Base-by-base conservation (phyloP, 1,140 invertebrate species). In the Sminthurides bifidus region DNA sequence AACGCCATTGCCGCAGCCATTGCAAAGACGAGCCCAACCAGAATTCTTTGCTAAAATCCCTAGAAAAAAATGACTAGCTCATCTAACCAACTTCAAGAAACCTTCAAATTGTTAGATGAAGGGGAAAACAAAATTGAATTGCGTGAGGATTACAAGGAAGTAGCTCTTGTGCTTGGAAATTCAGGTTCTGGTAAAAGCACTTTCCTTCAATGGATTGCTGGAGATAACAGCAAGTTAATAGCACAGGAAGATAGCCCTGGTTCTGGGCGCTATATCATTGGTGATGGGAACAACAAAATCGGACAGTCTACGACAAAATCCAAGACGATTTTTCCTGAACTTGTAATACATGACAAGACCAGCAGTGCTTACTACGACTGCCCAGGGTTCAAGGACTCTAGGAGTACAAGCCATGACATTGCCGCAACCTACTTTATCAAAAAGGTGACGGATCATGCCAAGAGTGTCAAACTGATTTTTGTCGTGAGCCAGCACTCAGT, bases 141-240 rank as follows among this genome's bases (percentile, higher is more conserved):
- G 6, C 10, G 21, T 6, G 6, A 6, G 15, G 24, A 19, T 6
- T 23, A 43, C 15, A 6, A 19, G 3, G 46, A 65, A 17, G 50
- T 50, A 1, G 53, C 64, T 1, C 38, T 66, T 6, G 15, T 65
- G 1, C 19, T 65, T 3, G 65, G 63, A 3, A 63, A 60, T 23
- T 61, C 65, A 2, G 65, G 65, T 14, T 29, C 56, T 14, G 65
- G 65, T 4, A 66, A 66, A 52, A 57, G 33, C 5, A 66, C 65
- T 1, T n/a, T 65, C 4, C 43, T 44, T 1, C 52, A 60, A 14
- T 60, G 55, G 46, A 23, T 66, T 19, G 45, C 56, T 12, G 58
- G 60, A 1, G 31, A 64, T 29, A 54, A 51, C 33, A 23, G 30
- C 19, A 23, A 51, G 1, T 24, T 65, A 14, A 23, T 38, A 14